These are phyloP conservation scores for Mercenaria mercenaria DNA, from an alignment of 1,140 invertebrate genomes.

Conservation along the genomic window DNA sequence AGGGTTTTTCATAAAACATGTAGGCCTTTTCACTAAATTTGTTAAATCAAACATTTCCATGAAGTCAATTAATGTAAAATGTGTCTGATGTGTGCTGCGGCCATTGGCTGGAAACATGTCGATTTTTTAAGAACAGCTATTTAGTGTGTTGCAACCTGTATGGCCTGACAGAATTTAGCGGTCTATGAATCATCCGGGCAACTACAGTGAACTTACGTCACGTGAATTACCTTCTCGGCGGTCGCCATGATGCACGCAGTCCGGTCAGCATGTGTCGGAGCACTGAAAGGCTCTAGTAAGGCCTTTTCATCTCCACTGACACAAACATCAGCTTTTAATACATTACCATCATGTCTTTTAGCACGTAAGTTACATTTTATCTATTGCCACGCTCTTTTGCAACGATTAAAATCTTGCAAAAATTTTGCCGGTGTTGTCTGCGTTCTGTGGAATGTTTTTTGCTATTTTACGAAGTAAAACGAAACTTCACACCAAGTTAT, in stretches of 20 bases:
- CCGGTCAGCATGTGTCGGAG: constrained; percentile 88
- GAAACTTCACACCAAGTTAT: no score
- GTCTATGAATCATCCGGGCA: constrained; percentile 36
- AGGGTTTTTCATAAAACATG: no score
- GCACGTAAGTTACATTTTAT: constrained; percentile 88
- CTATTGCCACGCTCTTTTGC: neutral
- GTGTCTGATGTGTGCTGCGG: no score
- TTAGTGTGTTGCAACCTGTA: no score
- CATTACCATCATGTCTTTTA: constrained; percentile 87
- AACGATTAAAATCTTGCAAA: neutral
- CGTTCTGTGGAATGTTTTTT: no score
- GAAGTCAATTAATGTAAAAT: no score
- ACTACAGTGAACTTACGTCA: constrained; percentile 61
- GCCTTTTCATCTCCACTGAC: constrained; percentile 86
- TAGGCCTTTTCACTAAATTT: no score
- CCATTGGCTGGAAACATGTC: no score
- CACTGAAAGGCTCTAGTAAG: constrained; percentile 89
- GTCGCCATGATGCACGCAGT: constrained; percentile 89
- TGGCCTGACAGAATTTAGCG: no score
- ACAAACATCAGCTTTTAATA: constrained; percentile 88
- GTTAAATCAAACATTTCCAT: no score
- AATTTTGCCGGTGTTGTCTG: neutral
- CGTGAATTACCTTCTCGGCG: constrained; percentile 74
- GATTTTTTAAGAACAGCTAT: no score
- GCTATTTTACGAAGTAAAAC: no score